These are phyloP conservation scores for Chionodraco myersi DNA, from an alignment of 2,113 vertebrate genomes.

Conservation along the genomic window DNA sequence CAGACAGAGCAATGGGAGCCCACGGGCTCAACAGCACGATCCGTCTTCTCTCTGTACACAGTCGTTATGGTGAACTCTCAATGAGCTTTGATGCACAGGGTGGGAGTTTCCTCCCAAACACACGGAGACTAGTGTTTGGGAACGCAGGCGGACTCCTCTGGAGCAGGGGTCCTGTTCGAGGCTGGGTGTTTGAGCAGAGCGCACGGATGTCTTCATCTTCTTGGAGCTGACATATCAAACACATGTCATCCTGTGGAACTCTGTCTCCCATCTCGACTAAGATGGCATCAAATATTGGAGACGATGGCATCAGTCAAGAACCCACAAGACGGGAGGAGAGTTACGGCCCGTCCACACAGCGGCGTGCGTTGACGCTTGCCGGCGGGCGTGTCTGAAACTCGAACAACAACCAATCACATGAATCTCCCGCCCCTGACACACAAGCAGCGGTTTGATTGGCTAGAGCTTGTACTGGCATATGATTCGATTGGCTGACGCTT, in stretches of 20 bases:
- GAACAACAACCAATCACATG: too few relatives aligned
- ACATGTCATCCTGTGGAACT: background rate
- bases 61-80: slow-evolving; percentile 29
- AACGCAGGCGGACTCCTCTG: background rate
- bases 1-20: background rate
- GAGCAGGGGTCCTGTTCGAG: slow-evolving; percentile 33
- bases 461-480: too few relatives aligned
- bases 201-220: slow-evolving; percentile 30
- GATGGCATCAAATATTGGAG: slow-evolving; percentile 13
- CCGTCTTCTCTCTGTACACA: background rate
- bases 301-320: slow-evolving; percentile 7
- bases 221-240: slow-evolving; percentile 32
- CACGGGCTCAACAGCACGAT: background rate
- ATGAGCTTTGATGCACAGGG: slow-evolving; percentile 23
- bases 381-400: too few relatives aligned
- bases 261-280: slow-evolving; percentile 11
- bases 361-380: too few relatives aligned
- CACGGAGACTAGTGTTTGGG: slow-evolving; percentile 32
- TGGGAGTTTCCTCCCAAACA: background rate
- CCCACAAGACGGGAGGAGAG: background rate
- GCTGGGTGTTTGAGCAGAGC: slow-evolving; percentile 14
- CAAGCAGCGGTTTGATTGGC: too few relatives aligned
- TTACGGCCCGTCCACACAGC: too few relatives aligned
- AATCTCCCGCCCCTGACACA: too few relatives aligned
- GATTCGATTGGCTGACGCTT: too few relatives aligned